Conservation (phyloP, 2,888 invertebrate species). For the Coelinius sp. region DNA sequence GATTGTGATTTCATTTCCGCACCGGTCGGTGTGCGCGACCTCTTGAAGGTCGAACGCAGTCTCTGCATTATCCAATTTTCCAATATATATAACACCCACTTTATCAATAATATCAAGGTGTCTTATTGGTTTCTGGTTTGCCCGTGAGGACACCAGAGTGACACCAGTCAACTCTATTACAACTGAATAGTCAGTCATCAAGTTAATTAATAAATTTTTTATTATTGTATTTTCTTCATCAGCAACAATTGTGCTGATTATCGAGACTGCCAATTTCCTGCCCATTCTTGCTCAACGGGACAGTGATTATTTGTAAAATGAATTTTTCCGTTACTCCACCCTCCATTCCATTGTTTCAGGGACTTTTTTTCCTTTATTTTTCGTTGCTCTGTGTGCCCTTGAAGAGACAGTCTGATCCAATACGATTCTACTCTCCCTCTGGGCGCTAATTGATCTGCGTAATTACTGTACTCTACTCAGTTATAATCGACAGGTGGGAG, state of each 20-base stretch:
- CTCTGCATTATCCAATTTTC: slow-evolving; percentile 76
- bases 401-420: neutral
- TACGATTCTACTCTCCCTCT: neutral
- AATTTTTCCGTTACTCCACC: neutral
- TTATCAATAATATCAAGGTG: neutral
- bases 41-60: slow-evolving; percentile 88
- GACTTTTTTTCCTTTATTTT: neutral
- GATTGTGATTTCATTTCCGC: slow-evolving; percentile 94
- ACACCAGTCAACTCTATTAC: neutral
- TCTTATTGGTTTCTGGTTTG: neutral
- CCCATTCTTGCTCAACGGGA: neutral
- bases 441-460: slow-evolving; percentile 6
- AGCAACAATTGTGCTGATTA: slow-evolving; percentile 9
- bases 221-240: neutral
- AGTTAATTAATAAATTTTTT: neutral
- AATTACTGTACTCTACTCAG: slow-evolving; percentile 18
- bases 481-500: neutral
- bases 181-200: neutral
- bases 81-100: neutral
- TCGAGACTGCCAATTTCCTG: neutral
- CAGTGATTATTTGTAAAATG: neutral
- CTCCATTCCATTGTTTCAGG: neutral
- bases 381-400: neutral
- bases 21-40: slow-evolving; percentile 89
- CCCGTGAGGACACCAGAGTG: neutral